Evolutionary conservation across 2,888 invertebrate genomes (phyloP), one percentile per base, ranked within the genome.

Genomic region (Eilema depressum): DNA sequence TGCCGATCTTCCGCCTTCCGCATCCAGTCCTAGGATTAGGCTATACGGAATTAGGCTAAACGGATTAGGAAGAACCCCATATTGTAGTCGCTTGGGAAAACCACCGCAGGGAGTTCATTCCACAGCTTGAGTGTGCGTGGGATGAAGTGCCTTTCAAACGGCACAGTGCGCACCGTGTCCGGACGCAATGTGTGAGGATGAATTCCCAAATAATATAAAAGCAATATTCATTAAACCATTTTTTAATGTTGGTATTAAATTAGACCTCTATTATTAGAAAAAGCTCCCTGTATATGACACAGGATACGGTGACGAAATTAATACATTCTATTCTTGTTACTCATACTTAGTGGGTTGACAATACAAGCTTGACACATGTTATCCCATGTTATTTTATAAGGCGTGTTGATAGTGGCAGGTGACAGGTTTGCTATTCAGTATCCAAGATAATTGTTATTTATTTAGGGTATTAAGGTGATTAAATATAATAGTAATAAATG

Each of bases 311-410:
- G 10, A 53, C 20, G 20, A n/a, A 53, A 53, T 53, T 53, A n/a
- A 53, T 53, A n/a, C 10, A 53, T 53, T 8, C n/a, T 10, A n/a
- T n/a, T 53, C 20, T 53, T 53, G 47, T 53, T n/a, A 53, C 53
- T 53, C 53, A 53, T n/a, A 53, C n/a, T n/a, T 53, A 53, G 20
- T n/a, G 8, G n/a, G n/a, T 53, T 53, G n/a, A 53, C 2, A 53
- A 53, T 53, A 47, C 20, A n/a, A n/a, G n/a, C 53, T 53, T 53
- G 53, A 53, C 53, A 53, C n/a, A n/a, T 53, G n/a, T 53, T n/a
- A 53, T 53, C 53, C n/a, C 53, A 10, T 53, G n/a, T 53, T 53
- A 53, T n/a, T 47, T n/a, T 53, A n/a, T 53, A 53, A 53, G n/a
- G 8, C 10, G 4, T 53, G 10, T 10, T 53, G n/a, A 53, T 8